phyloP scores from a whole-genome alignment of 2,113 vertebrate species.

The Oncorhynchus clarkii region DNA sequence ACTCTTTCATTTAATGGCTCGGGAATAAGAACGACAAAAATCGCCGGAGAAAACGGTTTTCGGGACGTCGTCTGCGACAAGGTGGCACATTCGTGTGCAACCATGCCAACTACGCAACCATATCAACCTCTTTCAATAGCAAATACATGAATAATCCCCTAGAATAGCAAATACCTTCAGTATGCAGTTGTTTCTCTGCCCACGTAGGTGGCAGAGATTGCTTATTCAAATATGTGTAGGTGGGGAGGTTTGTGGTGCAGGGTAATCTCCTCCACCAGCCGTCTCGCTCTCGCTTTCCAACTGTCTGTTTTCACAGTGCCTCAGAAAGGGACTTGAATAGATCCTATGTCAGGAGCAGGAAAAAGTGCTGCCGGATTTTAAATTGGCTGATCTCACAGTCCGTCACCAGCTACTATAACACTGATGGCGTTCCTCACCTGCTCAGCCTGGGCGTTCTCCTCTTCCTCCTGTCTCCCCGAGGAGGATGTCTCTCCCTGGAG shows the following conservation, averaged over 20 bases:
- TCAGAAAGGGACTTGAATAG: too few relatives aligned
- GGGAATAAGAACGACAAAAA: background rate
- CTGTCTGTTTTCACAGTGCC: too few relatives aligned
- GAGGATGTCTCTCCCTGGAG: constrained; percentile 25
- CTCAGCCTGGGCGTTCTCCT: constrained; percentile 57
- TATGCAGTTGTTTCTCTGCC: background rate
- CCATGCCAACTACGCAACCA: background rate
- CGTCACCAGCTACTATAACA: too few relatives aligned
- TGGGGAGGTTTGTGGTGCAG: background rate
- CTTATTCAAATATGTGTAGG: background rate
- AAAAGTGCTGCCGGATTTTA: too few relatives aligned
- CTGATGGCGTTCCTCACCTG: constrained; percentile 1
- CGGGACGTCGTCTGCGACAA: background rate
- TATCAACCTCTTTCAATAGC: background rate
- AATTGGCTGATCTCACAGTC: too few relatives aligned
- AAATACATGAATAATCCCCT: background rate
- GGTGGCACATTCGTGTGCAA: background rate
- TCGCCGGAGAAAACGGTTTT: background rate
- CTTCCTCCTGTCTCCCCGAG: constrained; percentile 30
- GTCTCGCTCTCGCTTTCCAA: too few relatives aligned
- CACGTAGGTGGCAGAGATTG: background rate
- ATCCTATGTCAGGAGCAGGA: too few relatives aligned
- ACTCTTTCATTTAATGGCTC: constrained; percentile 12
- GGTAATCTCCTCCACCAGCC: too few relatives aligned
- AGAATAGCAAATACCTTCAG: background rate